Conservation (phyloP, 2,888 invertebrate genomes). For the Scaptomyza cyrtandrae region DNA sequence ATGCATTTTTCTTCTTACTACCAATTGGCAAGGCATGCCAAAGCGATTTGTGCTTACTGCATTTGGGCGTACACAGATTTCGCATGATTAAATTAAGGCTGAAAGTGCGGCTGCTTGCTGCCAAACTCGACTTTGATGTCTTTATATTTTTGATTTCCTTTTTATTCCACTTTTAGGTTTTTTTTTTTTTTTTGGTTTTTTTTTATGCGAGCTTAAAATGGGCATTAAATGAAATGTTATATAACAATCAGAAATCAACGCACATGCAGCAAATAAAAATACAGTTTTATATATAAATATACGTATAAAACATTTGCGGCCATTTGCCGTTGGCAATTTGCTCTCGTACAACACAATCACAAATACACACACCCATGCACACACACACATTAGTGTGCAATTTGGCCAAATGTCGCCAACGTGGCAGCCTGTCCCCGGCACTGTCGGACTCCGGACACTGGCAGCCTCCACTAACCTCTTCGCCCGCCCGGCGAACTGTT, state of each 20-base stretch:
- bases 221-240: slow-evolving; percentile 76
- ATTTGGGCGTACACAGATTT: slow-evolving; percentile 69
- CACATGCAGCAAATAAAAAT: slow-evolving; percentile 70
- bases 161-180: no score
- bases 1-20: slow-evolving; percentile 44
- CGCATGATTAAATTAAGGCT: slow-evolving; percentile 71
- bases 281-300: slow-evolving; percentile 20
- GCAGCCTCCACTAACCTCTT: background rate
- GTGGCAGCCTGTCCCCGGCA: slow-evolving; percentile 67
- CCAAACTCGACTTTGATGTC: slow-evolving; percentile 43
- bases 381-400: slow-evolving; percentile 72
- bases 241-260: slow-evolving; percentile 78
- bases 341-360: slow-evolving; percentile 20
- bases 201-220: slow-evolving; percentile 41
- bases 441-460: slow-evolving; percentile 15
- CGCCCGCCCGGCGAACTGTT: slow-evolving; percentile 23
- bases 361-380: slow-evolving; percentile 17
- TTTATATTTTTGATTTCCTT: slow-evolving; percentile 15
- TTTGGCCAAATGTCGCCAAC: slow-evolving; percentile 79
- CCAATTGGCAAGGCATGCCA: slow-evolving; percentile 54
- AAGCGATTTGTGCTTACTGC: slow-evolving; percentile 76
- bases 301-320: slow-evolving; percentile 68
- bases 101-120: slow-evolving; percentile 8
- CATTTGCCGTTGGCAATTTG: slow-evolving; percentile 72
- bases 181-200: slow-evolving; percentile 12